These are phyloP conservation scores for Sorex fumeus DNA, from an alignment of 2,113 vertebrate genomes.

Conservation along the genomic window DNA sequence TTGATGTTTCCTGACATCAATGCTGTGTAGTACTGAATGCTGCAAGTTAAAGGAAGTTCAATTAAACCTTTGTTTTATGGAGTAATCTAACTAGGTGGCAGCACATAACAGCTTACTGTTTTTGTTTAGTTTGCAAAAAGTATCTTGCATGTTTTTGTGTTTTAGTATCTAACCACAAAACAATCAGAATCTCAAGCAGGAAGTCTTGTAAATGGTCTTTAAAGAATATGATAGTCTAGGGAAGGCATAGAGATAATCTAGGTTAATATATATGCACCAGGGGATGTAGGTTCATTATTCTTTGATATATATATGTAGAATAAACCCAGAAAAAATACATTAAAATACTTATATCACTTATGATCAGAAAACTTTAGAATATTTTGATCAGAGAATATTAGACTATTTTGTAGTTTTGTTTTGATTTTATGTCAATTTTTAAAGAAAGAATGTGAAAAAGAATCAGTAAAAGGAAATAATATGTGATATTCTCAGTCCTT, in stretches of 20 bases:
- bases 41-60: slow-evolving; percentile 62
- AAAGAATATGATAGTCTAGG: background rate
- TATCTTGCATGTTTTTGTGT: slow-evolving; percentile 23
- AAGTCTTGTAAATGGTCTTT: slow-evolving; percentile 28
- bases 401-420: background rate
- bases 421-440: background rate
- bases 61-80: slow-evolving; percentile 82
- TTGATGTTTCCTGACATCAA: slow-evolving; percentile 41
- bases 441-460: background rate
- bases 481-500: background rate
- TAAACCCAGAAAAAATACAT: background rate
- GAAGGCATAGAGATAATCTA: background rate
- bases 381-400: slow-evolving; percentile 13
- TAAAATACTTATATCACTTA: background rate
- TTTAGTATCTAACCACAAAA: slow-evolving; percentile 59
- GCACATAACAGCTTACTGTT: slow-evolving; percentile 83
- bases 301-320: background rate
- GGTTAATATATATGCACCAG: background rate
- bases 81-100: slow-evolving; percentile 88
- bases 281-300: background rate
- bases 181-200: slow-evolving; percentile 27
- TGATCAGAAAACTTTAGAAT: background rate
- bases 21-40: background rate
- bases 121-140: slow-evolving; percentile 70
- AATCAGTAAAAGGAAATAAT: background rate